Conservation (phyloP, 2,888 invertebrate species). For the Hybos culiciformis region DNA sequence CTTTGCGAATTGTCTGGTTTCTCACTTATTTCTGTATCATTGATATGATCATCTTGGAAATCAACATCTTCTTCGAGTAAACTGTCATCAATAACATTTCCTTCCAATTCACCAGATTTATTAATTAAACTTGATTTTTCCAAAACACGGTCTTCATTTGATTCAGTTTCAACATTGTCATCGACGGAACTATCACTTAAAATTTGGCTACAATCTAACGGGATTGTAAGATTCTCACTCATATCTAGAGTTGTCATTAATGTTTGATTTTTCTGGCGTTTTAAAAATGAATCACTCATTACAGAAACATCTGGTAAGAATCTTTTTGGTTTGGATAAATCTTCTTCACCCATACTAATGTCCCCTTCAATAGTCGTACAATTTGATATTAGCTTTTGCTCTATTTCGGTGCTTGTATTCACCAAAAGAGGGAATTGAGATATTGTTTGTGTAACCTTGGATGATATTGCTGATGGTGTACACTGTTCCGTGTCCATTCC, state of each 20-base stretch:
- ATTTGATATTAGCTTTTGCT: background rate
- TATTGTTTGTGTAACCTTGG: background rate
- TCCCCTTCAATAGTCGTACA: background rate
- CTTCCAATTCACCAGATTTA: background rate
- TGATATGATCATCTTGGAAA: background rate
- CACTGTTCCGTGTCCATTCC: background rate
- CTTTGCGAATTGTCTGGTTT: conserved; percentile 9
- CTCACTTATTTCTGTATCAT: background rate
- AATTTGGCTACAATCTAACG: background rate
- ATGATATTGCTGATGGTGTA: background rate
- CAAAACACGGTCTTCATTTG: background rate
- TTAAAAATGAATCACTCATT: too few relatives aligned
- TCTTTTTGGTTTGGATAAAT: background rate
- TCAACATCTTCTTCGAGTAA: conserved; percentile 1
- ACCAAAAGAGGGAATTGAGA: background rate
- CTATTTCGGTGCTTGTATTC: background rate
- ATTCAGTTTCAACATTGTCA: conserved; percentile 1
- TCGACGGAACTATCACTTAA: background rate
- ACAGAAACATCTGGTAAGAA: background rate
- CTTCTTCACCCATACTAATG: background rate
- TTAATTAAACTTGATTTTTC: background rate
- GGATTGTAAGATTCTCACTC: background rate
- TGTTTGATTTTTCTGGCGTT: background rate
- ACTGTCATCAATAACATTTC: conserved; percentile 2
- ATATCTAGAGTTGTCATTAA: conserved; percentile 8